Evolutionary conservation across 2,113 vertebrate genomes (phyloP).

Genomic region (Bubo scandiacus): DNA sequence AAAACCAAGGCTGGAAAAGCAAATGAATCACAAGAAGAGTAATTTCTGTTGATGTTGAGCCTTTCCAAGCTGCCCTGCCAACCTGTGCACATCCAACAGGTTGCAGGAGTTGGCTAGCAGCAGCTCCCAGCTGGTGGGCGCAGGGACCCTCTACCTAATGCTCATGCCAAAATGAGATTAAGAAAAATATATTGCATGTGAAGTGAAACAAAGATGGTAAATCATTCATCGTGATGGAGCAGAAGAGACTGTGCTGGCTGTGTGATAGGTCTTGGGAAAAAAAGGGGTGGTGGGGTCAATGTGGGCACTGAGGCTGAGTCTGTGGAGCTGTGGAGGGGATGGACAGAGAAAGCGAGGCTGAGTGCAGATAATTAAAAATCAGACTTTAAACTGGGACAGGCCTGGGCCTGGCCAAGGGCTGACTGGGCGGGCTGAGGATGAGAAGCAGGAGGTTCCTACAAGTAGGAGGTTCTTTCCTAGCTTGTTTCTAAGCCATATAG

Average conservation of each 20-base stretch:
- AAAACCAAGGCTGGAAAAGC: background rate
- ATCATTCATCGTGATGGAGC: rapidly evolving
- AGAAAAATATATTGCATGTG: background rate
- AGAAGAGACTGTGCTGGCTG: background rate
- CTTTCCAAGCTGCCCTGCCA: background rate
- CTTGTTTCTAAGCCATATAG: background rate
- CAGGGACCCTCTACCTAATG: background rate
- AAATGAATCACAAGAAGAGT: background rate
- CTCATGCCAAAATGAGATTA: background rate
- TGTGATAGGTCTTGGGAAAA: background rate
- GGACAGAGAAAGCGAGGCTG: background rate
- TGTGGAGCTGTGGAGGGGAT: background rate
- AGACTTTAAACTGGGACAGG: background rate
- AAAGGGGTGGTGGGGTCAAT: background rate
- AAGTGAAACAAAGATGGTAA: background rate
- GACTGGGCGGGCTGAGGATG: background rate
- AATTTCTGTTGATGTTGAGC: background rate
- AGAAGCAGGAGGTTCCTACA: background rate
- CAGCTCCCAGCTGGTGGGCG: too few relatives aligned
- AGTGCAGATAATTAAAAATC: background rate
- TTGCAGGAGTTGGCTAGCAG: background rate
- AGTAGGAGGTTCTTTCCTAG: background rate
- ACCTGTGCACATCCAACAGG: background rate
- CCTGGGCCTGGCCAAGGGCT: background rate
- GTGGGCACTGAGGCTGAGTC: background rate